Percentiles rank a stretch among this genome's conserved stretches.
phyloP scores from a whole-genome alignment of 2,888 invertebrate species.

The Oscheius myriophilus region DNA sequence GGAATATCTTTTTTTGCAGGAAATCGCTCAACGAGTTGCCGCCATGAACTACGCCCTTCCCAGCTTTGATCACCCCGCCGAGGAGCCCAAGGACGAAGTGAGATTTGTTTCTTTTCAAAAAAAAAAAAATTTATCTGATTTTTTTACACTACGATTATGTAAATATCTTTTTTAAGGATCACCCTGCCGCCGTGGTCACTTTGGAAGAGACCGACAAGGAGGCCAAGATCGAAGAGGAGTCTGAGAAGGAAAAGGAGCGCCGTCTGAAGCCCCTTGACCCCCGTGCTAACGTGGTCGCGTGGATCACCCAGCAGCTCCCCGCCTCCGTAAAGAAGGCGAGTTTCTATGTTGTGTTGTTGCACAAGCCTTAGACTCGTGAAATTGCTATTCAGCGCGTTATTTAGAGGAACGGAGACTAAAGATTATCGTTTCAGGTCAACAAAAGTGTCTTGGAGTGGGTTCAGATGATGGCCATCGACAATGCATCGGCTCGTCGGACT shows the following conservation, averaged over 20 bases:
- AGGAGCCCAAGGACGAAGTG: constrained; percentile 34
- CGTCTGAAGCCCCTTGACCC: constrained; percentile 58
- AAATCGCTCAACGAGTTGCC: too few species aligned
- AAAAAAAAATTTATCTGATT: too few species aligned
- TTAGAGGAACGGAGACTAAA: too few species aligned
- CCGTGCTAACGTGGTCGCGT: constrained; percentile 63
- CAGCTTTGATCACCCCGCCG: constrained; percentile 50
- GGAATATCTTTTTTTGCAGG: too few species aligned
- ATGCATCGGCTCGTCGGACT: constrained; percentile 53
- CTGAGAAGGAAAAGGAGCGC: constrained; percentile 40
- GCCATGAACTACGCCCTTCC: too few species aligned
- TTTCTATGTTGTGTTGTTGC: too few species aligned
- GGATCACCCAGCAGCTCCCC: constrained; percentile 65
- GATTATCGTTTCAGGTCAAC: constrained; percentile 50
- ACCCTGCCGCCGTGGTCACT: constrained; percentile 3
- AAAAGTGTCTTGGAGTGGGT: constrained; percentile 62
- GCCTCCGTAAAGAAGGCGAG: constrained; percentile 65
- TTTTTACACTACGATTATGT: too few species aligned
- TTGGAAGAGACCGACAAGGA: constrained; percentile 21
- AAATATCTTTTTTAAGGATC: not conserved
- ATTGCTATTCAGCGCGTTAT: too few species aligned
- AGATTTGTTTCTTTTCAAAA: too few species aligned
- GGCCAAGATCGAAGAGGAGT: not conserved
- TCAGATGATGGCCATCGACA: constrained; percentile 58
- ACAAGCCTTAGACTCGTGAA: too few species aligned